These are phyloP conservation scores for Chloropsis hardwickii DNA, from an alignment of 2,113 vertebrate species.

Conservation along the genomic window DNA sequence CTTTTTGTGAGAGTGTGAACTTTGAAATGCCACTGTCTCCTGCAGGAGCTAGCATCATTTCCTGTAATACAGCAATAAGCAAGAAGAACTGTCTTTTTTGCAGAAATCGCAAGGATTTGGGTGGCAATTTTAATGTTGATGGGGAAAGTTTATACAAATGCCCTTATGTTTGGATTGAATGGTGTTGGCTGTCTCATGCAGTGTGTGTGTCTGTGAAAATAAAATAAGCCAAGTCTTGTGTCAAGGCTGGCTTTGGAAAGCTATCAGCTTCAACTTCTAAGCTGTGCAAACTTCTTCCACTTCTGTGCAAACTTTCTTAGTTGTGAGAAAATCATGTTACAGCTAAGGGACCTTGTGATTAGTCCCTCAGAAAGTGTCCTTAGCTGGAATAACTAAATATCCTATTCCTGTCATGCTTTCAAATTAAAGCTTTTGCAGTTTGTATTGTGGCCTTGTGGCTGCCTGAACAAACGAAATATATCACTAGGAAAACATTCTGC, in stretches of 20 bases:
- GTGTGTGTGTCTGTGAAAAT: neutral
- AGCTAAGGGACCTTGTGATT: neutral
- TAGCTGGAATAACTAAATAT: neutral
- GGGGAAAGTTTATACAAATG: neutral
- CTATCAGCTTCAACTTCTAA: neutral
- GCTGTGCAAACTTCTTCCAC: neutral
- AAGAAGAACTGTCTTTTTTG: neutral
- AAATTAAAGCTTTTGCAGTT: neutral
- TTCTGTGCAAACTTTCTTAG: neutral
- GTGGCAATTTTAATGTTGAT: neutral
- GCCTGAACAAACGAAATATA: neutral
- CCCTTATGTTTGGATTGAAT: neutral
- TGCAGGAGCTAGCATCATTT: neutral
- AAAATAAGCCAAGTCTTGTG: neutral
- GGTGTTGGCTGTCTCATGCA: neutral
- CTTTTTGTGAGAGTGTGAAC: neutral
- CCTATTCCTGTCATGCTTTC: neutral
- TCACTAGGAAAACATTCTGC: neutral
- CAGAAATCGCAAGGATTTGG: neutral
- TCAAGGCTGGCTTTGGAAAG: neutral
- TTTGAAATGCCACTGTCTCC: neutral
- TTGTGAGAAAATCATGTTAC: neutral
- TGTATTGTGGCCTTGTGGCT: neutral
- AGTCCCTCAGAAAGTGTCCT: neutral
- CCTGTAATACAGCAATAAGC: neutral